These are phyloP conservation scores for Picus viridis DNA, from an alignment of 2,797 vertebrate genomes.

Conservation along the genomic window DNA sequence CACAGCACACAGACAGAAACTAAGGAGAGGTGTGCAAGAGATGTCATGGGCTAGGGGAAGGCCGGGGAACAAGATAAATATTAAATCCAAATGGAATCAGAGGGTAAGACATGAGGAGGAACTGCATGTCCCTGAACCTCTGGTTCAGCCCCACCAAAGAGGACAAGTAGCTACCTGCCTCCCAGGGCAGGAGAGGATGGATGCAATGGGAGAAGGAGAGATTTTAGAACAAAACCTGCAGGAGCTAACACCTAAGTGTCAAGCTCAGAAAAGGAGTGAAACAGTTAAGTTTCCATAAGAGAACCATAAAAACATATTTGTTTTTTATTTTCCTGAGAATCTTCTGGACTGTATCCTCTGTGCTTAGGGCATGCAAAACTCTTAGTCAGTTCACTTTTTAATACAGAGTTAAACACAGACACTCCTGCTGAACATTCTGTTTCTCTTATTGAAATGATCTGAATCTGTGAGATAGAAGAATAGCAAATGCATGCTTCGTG, in stretches of 20 bases:
- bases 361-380: not conserved
- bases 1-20: not conserved
- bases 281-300: not conserved
- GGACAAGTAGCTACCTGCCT: not conserved
- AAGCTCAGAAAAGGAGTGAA: not conserved
- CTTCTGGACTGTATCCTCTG: not conserved
- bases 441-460: not conserved
- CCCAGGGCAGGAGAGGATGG: not conserved
- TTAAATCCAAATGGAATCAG: not conserved
- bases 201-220: not conserved
- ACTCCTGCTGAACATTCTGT: not conserved
- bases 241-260: not conserved
- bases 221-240: not conserved
- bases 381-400: not conserved
- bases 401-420: not conserved
- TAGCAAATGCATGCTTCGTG: not conserved
- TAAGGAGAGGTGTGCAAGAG: not conserved
- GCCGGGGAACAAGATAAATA: not conserved
- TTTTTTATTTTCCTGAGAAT: not conserved
- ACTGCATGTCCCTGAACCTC: accelerated
- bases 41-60: not conserved
- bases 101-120: not conserved
- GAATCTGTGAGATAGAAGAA: not conserved
- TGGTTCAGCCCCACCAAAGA: not conserved
- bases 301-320: not conserved